A percentile compares a stretch with the other conserved stretches of the same genome.
Conservation (phyloP, 2,113 vertebrate species). For the Neogale vison region DNA sequence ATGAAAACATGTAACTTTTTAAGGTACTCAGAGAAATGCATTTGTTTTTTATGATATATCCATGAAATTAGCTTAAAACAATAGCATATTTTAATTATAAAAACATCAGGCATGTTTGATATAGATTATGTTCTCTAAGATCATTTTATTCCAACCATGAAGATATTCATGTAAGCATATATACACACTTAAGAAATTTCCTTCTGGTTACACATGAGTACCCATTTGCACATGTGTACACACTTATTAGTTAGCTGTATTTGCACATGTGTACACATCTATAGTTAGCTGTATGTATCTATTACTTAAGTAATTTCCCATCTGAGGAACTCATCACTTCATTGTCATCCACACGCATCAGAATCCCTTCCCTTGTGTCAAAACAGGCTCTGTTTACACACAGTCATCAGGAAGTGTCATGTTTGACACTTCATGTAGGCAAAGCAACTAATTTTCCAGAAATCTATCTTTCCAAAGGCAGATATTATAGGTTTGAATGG, state of each 20-base stretch:
- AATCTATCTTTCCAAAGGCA: neutral
- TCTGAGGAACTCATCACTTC: neutral
- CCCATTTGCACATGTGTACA: neutral
- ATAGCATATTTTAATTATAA: neutral
- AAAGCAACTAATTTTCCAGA: neutral
- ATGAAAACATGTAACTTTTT: neutral
- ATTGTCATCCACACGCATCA: neutral
- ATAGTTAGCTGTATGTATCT: neutral
- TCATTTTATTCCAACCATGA: neutral
- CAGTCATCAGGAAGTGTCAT: neutral
- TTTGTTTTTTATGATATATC: neutral
- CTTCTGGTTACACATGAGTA: neutral
- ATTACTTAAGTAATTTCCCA: neutral
- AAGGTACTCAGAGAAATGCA: neutral
- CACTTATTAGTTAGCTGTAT: neutral
- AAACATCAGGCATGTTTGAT: neutral
- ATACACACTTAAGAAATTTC: neutral
- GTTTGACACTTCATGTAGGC: neutral
- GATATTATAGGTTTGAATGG: neutral
- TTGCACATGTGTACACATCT: too few relatives aligned
- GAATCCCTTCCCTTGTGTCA: neutral
- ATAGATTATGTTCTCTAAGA: neutral
- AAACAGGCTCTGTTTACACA: neutral
- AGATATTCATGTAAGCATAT: neutral
- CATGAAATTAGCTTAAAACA: conserved; percentile 3